Evolutionary conservation across 2,888 invertebrate species (phyloP).

Genomic region (Drosophila colorata): DNA sequence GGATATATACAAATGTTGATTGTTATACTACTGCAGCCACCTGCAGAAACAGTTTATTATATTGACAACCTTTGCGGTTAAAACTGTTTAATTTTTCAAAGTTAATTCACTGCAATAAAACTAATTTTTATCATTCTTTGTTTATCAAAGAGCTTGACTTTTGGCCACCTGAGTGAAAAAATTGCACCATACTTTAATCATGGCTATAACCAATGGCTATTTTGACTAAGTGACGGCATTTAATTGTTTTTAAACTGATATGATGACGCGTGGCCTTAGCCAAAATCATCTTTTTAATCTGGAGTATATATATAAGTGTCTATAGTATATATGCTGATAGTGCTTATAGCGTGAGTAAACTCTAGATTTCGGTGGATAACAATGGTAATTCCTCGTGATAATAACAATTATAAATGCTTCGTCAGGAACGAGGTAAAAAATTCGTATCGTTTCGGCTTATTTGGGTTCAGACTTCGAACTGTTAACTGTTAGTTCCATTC

Average conservation of each 20-base stretch:
- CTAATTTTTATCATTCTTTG: neutral
- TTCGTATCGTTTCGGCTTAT: conserved; percentile 5
- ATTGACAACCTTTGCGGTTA: too few relatives aligned
- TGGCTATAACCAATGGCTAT: neutral
- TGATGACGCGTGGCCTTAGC: conserved; percentile 7
- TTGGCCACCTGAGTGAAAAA: conserved; percentile 1
- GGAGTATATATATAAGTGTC: neutral
- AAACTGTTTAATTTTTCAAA: neutral
- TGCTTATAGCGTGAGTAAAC: conserved; percentile 57
- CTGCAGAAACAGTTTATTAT: too few relatives aligned
- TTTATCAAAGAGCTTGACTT: neutral
- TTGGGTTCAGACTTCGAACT: neutral
- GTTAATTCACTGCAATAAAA: too few relatives aligned
- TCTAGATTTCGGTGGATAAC: conserved; percentile 72
- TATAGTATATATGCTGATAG: conserved; percentile 6
- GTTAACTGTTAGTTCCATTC: neutral
- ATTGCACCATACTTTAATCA: neutral
- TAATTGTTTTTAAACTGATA: conserved; percentile 6
- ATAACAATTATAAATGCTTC: conserved; percentile 59
- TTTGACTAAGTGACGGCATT: conserved; percentile 25
- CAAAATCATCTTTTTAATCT: conserved; percentile 1
- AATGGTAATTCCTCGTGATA: conserved; percentile 75
- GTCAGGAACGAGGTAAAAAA: neutral
- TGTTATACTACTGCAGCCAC: too few relatives aligned
- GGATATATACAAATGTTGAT: too few relatives aligned